phyloP scores from a whole-genome alignment of 2,113 vertebrate species.

The Dendropsophus ebraccatus region DNA sequence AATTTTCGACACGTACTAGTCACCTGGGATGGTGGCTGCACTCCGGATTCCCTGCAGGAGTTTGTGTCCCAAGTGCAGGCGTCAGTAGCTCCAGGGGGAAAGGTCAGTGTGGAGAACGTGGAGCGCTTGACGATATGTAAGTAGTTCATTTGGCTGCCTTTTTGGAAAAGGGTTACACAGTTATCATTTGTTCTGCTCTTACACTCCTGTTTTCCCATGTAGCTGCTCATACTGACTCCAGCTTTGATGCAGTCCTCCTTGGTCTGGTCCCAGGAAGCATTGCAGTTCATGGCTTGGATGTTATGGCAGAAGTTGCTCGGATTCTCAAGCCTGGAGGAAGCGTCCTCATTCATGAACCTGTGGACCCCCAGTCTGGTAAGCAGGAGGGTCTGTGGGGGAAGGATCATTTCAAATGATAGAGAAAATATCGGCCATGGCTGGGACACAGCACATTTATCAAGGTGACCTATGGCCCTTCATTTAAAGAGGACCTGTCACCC shows the following conservation, averaged over 20 bases:
- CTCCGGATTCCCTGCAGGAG: conserved; percentile 69
- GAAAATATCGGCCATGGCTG: no score
- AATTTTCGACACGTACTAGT: conserved; percentile 81
- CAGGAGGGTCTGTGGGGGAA: background rate
- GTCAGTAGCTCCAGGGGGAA: conserved; percentile 72
- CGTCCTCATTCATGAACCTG: conserved; percentile 82
- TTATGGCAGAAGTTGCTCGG: conserved; percentile 84
- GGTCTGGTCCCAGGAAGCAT: conserved; percentile 77
- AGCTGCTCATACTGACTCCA: conserved; percentile 85
- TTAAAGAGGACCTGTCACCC: background rate
- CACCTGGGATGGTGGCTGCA: conserved; percentile 79
- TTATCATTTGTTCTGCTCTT: no score
- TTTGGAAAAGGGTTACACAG: background rate
- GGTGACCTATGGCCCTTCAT: no score
- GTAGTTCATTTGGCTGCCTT: conserved; percentile 17
- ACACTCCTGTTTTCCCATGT: conserved; percentile 35
- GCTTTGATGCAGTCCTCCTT: conserved; percentile 83
- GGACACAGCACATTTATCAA: no score
- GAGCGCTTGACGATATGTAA: conserved; percentile 83
- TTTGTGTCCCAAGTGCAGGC: conserved; percentile 74
- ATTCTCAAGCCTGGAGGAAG: conserved; percentile 87
- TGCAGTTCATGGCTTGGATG: conserved; percentile 76
- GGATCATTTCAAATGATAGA: background rate
- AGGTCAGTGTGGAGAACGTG: conserved; percentile 83
- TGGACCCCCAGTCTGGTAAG: conserved; percentile 75